These are phyloP conservation scores for Gymnobelideus leadbeateri DNA, from an alignment of 2,113 vertebrate species.

Conservation along the genomic window DNA sequence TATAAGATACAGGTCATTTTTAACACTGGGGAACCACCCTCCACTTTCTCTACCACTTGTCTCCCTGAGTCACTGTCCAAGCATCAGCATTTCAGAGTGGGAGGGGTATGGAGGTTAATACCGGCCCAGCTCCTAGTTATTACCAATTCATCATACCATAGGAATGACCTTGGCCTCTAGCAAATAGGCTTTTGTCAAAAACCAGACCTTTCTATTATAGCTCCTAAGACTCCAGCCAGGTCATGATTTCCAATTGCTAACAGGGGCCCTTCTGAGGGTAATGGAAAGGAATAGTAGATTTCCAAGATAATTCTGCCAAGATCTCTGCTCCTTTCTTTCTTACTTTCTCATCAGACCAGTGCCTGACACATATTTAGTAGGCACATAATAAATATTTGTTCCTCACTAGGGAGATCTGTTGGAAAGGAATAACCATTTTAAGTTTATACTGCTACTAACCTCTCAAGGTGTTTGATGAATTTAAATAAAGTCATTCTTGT, in stretches of 20 bases:
- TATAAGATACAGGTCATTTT: background rate
- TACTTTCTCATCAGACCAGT: background rate
- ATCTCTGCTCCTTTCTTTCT: background rate
- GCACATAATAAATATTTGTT: background rate
- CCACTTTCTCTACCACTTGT: background rate
- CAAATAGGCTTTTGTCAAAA: constrained; percentile 56
- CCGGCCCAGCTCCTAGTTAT: background rate
- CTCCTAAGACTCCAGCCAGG: constrained; percentile 58
- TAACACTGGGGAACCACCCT: background rate
- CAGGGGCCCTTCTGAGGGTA: accelerated
- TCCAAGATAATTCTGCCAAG: background rate
- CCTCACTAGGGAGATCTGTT: background rate
- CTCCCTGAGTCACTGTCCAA: constrained; percentile 8
- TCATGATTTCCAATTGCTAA: constrained; percentile 21
- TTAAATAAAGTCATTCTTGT: background rate
- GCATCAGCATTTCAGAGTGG: background rate
- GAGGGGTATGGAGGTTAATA: background rate
- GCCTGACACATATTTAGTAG: background rate
- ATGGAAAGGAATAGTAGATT: accelerated
- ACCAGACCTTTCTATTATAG: background rate
- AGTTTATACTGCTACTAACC: background rate
- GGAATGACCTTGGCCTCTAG: constrained; percentile 38
- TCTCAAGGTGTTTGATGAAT: background rate
- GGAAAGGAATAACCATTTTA: background rate
- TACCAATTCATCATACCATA: background rate